Percentiles rank a stretch among this genome's conserved stretches.
Conservation (phyloP, 2,888 invertebrate species). For the Dasypolia templi region DNA sequence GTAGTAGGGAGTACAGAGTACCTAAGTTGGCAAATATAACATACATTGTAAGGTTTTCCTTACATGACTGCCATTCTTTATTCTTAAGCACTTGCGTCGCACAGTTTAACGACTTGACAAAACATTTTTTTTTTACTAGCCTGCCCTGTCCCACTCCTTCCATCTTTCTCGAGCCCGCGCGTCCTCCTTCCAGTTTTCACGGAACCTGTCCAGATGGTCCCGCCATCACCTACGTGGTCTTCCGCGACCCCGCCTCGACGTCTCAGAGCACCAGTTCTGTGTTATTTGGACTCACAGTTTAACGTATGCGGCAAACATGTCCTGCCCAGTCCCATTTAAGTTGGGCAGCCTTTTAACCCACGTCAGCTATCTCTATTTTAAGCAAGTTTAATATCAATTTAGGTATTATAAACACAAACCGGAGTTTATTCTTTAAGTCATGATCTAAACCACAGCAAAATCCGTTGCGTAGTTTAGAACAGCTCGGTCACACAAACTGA, state of each 20-base stretch:
- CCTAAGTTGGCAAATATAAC: neutral
- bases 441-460: too few species aligned
- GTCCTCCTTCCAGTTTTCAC: neutral
- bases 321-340: too few species aligned
- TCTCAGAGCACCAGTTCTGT: neutral
- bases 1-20: neutral
- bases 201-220: neutral
- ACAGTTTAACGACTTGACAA: neutral
- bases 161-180: neutral
- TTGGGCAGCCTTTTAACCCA: too few species aligned
- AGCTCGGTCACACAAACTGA: too few species aligned
- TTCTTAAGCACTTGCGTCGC: neutral
- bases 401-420: neutral
- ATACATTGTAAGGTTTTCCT: neutral
- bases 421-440: too few species aligned
- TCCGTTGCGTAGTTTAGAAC: too few species aligned
- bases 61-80: neutral
- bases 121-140: neutral
- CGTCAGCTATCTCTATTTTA: too few species aligned
- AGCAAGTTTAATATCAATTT: too few species aligned
- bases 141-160: too few species aligned
- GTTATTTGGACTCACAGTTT: neutral
- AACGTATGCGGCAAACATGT: too few species aligned
- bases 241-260: neutral
- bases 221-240: neutral